phyloP scores from a whole-genome alignment of 2,113 vertebrate genomes.

The Cinclus cinclus region DNA sequence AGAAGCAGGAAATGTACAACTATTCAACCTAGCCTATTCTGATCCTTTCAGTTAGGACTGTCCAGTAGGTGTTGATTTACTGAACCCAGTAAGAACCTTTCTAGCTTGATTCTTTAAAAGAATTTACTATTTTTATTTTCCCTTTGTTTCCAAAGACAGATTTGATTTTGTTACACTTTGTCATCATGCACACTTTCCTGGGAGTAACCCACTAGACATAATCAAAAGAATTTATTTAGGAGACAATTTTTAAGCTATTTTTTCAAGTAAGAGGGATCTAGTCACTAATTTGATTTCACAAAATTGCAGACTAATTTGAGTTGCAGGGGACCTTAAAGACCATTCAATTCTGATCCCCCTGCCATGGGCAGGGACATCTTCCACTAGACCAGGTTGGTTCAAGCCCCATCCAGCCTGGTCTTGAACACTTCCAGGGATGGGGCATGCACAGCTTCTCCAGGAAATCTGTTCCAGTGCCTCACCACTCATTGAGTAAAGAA shows the following conservation, averaged over 20 bases:
- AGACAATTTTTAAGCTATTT: background rate
- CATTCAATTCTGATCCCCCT: background rate
- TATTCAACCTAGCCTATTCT: fast-evolving
- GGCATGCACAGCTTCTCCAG: background rate
- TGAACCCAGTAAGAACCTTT: background rate
- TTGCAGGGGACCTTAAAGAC: background rate
- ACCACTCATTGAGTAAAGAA: background rate
- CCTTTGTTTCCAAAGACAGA: background rate
- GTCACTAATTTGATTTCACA: background rate
- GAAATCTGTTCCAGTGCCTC: background rate
- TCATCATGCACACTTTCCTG: fast-evolving
- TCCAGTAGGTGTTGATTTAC: background rate
- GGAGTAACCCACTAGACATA: background rate
- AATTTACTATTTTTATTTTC: background rate
- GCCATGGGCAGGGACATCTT: background rate
- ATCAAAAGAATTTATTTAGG: background rate
- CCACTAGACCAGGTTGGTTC: background rate
- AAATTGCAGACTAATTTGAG: background rate
- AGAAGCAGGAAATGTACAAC: background rate
- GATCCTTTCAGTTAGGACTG: background rate
- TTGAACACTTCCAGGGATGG: background rate
- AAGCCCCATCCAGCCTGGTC: background rate
- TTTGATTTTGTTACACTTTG: background rate
- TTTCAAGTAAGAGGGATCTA: background rate
- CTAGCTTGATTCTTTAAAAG: background rate